These are phyloP conservation scores for Cebidichthys violaceus DNA, from an alignment of 2,113 vertebrate genomes.

Conservation along the genomic window DNA sequence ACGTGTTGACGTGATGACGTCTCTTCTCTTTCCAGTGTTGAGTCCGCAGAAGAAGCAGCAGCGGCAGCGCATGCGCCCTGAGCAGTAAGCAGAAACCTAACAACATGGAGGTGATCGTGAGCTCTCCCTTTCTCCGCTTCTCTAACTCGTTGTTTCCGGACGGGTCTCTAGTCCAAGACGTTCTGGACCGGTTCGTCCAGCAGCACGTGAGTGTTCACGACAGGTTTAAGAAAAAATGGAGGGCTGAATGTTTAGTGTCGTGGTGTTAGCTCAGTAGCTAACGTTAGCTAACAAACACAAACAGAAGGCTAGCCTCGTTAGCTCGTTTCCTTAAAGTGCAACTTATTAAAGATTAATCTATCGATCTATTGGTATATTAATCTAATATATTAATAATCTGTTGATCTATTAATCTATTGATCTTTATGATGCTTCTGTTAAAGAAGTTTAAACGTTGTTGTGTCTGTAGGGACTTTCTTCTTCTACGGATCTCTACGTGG, in stretches of 20 bases:
- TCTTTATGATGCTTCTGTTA: too few species aligned
- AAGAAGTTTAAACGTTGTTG: too few species aligned
- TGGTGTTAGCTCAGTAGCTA: not conserved
- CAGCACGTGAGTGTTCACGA: slow-evolving; percentile 61
- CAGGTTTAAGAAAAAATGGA: accelerated
- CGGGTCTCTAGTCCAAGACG: slow-evolving; percentile 63
- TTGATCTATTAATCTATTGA: too few species aligned
- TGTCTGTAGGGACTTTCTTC: slow-evolving; percentile 78
- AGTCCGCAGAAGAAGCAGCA: not conserved
- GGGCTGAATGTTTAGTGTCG: not conserved
- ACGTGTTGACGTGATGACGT: not conserved
- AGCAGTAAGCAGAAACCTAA: not conserved
- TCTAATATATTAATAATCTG: too few species aligned
- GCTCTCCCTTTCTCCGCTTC: slow-evolving; percentile 26
- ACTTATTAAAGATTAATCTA: too few species aligned
- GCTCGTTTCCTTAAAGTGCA: too few species aligned
- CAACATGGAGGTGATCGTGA: slow-evolving; percentile 77
- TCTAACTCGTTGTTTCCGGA: slow-evolving; percentile 30
- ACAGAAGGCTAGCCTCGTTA: not conserved
- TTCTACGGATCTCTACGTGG: slow-evolving; percentile 86
- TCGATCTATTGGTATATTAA: too few species aligned
- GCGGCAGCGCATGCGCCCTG: slow-evolving; percentile 19
- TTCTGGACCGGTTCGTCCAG: slow-evolving; percentile 57
- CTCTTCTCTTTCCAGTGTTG: not conserved
- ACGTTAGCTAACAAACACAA: slow-evolving; percentile 31